Conservation (phyloP, 1,140 invertebrate species). For the Cyphomyrmex costatus region DNA sequence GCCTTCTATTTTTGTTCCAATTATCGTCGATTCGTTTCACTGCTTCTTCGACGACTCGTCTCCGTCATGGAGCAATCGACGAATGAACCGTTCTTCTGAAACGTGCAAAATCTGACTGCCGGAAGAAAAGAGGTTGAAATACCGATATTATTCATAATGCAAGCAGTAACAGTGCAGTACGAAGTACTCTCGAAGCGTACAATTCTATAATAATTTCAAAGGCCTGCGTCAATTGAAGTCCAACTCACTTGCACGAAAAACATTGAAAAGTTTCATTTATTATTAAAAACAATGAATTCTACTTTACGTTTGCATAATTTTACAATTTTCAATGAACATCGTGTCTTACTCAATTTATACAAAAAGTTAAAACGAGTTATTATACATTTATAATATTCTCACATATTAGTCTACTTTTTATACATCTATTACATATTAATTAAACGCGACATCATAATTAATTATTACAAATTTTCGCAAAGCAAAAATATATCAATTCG, state of each 20-base stretch:
- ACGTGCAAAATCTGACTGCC: constrained; percentile 29
- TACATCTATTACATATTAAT: neutral
- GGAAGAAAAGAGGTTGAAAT: constrained; percentile 23
- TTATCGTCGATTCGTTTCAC: constrained; percentile 50
- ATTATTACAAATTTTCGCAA: neutral
- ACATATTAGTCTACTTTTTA: neutral
- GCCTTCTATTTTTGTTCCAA: constrained; percentile 48
- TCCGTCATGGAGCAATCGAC: constrained; percentile 35
- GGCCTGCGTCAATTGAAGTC: neutral
- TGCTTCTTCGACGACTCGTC: constrained; percentile 40
- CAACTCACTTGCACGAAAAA: constrained; percentile 29
- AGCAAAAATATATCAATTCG: neutral
- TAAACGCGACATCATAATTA: neutral
- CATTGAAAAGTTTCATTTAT: constrained; percentile 42
- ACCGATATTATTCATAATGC: constrained; percentile 58
- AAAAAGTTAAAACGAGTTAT: neutral
- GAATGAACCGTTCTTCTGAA: constrained; percentile 20
- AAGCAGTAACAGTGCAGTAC: constrained; percentile 26
- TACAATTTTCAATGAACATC: constrained; percentile 7
- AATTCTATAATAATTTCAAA: constrained; percentile 41
- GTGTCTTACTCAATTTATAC: neutral
- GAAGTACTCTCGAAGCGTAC: constrained; percentile 14
- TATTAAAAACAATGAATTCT: constrained; percentile 42
- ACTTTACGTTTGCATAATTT: neutral
- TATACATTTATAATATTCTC: neutral